Percentiles rank a stretch among this genome's conserved stretches.
Evolutionary conservation across 2,888 invertebrate genomes (phyloP).

Genomic region (Philopedon plagiatum): DNA sequence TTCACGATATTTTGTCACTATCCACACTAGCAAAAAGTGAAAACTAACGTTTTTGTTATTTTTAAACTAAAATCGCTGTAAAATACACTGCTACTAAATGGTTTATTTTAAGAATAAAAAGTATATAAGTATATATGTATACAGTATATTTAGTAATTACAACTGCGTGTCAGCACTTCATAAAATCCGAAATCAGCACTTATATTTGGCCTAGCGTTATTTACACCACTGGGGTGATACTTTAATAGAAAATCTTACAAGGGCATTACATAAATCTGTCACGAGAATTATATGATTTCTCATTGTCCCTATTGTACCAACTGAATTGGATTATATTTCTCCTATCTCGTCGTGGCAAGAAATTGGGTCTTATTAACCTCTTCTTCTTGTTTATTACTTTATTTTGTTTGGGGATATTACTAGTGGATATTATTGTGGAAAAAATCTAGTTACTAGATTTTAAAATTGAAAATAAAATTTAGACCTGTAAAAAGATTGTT

Average conservation of each 20-base stretch:
- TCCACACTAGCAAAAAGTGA: too few species aligned
- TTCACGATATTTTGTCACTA: too few species aligned
- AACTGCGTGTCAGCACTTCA: constrained; percentile 42
- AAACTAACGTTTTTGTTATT: too few species aligned
- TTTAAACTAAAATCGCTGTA: too few species aligned
- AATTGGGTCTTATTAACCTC: constrained; percentile 45
- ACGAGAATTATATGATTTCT: constrained; percentile 64
- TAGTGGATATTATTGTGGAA: constrained; percentile 18
- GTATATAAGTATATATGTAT: too few species aligned
- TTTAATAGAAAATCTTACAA: constrained; percentile 52
- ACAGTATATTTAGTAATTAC: constrained; percentile 1
- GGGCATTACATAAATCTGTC: constrained; percentile 64
- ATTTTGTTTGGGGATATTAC: constrained; percentile 37
- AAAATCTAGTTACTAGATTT: constrained; percentile 17
- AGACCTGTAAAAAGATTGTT: too few species aligned
- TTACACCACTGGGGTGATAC: constrained; percentile 40
- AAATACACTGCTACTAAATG: too few species aligned
- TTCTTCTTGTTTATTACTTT: constrained; percentile 46
- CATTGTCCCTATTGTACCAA: constrained; percentile 67
- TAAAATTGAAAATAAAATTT: background rate
- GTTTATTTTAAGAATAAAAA: too few species aligned
- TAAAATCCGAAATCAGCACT: constrained; percentile 31
- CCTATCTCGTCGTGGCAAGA: constrained; percentile 31
- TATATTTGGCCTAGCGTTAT: constrained; percentile 34
- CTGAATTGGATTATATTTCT: constrained; percentile 66